These are phyloP conservation scores for Tangara arthus DNA, from an alignment of 2,797 vertebrate species.

Conservation along the genomic window DNA sequence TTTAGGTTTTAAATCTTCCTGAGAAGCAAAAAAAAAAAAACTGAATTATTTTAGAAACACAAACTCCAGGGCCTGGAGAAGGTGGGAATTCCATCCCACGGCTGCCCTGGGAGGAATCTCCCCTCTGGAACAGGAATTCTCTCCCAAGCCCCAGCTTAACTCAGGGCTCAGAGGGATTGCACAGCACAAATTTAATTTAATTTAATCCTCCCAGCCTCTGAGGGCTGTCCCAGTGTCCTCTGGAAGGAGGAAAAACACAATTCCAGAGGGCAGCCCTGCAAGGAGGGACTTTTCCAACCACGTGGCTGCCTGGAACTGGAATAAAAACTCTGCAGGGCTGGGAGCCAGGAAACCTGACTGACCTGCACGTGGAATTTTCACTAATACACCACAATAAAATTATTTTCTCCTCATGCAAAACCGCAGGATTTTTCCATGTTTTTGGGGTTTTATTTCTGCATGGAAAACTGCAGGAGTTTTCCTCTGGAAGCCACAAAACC, in stretches of 20 bases:
- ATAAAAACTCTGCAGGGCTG: background rate
- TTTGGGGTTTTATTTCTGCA: background rate
- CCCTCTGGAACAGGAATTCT: background rate
- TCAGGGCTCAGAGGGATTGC: background rate
- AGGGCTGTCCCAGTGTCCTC: background rate
- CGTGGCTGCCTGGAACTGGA: conserved; percentile 16
- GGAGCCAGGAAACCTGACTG: background rate
- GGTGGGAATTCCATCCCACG: background rate
- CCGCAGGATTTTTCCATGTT: no score
- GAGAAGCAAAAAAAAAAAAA: background rate
- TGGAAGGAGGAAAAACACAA: background rate
- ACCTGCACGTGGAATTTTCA: background rate
- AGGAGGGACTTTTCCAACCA: background rate
- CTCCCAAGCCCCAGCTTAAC: background rate
- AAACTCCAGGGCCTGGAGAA: background rate
- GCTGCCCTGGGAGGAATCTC: background rate
- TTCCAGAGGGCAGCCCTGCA: background rate
- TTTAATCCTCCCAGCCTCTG: background rate
- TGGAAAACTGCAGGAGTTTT: background rate
- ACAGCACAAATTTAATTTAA: background rate
- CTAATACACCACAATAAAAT: background rate
- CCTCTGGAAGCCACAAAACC: no score
- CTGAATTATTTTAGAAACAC: rapidly evolving
- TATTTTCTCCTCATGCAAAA: background rate
- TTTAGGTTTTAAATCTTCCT: background rate